Conservation (phyloP, 2,113 vertebrate species). For the Passer domesticus region DNA sequence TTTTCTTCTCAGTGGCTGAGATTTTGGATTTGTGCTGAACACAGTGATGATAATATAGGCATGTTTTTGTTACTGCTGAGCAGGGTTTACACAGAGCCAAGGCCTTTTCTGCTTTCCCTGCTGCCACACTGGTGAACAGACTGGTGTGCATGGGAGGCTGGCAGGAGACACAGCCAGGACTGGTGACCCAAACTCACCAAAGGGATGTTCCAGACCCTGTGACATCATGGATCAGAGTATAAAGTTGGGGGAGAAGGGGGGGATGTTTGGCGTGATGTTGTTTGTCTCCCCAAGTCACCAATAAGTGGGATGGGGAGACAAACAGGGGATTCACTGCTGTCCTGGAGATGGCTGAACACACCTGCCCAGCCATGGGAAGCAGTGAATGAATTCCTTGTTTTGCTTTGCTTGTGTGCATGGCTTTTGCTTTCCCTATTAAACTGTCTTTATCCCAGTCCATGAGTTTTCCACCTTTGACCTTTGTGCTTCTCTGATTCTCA, state of each 20-base stretch:
- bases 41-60: not conserved
- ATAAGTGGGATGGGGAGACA: rapidly evolving
- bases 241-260: too few species aligned
- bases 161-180: not conserved
- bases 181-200: not conserved
- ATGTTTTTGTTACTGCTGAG: not conserved
- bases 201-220: not conserved
- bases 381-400: not conserved
- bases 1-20: not conserved
- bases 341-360: not conserved
- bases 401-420: not conserved
- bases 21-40: not conserved
- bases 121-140: not conserved
- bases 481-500: not conserved
- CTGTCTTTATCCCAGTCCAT: not conserved
- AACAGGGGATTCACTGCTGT: too few species aligned
- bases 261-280: rapidly evolving
- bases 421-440: not conserved
- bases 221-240: not conserved
- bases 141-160: not conserved
- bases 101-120: not conserved
- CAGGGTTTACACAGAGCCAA: not conserved
- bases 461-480: not conserved
- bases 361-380: not conserved
- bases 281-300: not conserved